Evolutionary conservation across 2,113 vertebrate species (phyloP).

Genomic region (Hypanus sabinus): DNA sequence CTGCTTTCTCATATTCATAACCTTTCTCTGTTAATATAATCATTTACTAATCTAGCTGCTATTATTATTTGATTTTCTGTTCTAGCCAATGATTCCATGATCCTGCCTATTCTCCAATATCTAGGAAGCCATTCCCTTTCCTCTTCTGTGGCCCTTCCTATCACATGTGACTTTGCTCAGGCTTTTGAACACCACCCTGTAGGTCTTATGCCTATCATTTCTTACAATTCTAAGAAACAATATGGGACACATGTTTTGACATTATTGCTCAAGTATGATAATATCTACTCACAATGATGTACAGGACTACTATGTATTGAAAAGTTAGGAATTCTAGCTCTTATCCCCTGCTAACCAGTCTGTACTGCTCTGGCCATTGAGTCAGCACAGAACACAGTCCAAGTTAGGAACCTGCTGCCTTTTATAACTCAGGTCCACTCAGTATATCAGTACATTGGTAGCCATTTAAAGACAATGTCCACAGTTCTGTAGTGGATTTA

Average conservation of each 20-base stretch:
- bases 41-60: background rate
- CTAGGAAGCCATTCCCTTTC: background rate
- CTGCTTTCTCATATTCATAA: background rate
- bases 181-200: background rate
- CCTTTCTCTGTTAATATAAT: background rate
- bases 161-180: background rate
- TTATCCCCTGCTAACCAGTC: background rate
- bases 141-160: background rate
- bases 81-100: background rate
- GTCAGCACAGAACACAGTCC: background rate
- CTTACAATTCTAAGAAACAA: background rate
- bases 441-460: no score
- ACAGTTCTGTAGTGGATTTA: background rate
- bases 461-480: background rate
- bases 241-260: background rate
- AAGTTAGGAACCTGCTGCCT: background rate
- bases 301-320: background rate
- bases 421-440: background rate
- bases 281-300: background rate
- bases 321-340: background rate
- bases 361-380: background rate
- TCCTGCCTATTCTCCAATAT: background rate
- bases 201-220: background rate
- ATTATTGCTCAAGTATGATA: background rate
- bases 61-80: background rate